Conservation (phyloP, 1,140 invertebrate genomes). For the Drosophila miranda region DNA sequence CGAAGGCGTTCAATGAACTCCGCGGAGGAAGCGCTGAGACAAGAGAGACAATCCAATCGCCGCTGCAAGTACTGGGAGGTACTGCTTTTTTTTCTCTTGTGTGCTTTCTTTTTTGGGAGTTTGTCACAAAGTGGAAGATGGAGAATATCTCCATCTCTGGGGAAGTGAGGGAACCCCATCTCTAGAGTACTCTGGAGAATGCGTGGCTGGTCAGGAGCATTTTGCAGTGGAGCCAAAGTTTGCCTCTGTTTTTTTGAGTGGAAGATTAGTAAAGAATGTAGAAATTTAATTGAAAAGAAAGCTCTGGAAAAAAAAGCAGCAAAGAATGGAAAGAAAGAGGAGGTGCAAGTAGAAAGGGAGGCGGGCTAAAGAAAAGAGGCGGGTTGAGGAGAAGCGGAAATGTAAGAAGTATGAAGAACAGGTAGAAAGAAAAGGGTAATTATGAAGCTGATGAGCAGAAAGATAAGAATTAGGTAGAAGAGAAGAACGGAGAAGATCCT, state of each 20-base stretch:
- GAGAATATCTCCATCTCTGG: neutral
- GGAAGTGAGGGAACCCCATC: too few relatives aligned
- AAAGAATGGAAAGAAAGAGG: constrained; percentile 6
- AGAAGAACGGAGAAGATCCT: too few relatives aligned
- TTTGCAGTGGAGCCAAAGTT: constrained; percentile 14
- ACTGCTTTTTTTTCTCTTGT: constrained; percentile 8
- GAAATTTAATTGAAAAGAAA: constrained; percentile 21
- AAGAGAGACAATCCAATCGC: constrained; percentile 46
- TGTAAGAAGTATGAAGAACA: too few relatives aligned
- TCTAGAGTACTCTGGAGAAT: too few relatives aligned
- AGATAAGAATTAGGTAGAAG: too few relatives aligned
- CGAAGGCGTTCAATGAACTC: constrained; percentile 70
- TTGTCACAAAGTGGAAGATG: constrained; percentile 21
- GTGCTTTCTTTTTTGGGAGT: constrained; percentile 15
- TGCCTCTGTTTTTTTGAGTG: neutral
- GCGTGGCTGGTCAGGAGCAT: neutral
- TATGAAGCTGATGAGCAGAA: too few relatives aligned
- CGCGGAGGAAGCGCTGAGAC: constrained; percentile 25
- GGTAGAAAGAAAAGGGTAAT: too few relatives aligned
- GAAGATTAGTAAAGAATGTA: constrained; percentile 14
- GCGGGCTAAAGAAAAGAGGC: too few relatives aligned
- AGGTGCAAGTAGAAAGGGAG: constrained; percentile 1
- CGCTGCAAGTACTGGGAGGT: constrained; percentile 14
- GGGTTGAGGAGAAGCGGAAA: too few relatives aligned
- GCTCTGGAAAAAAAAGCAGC: constrained; percentile 3